Evolutionary conservation across 2,888 invertebrate genomes (phyloP), one percentile per base, ranked within the genome.

Genomic region (Magallana nippona): DNA sequence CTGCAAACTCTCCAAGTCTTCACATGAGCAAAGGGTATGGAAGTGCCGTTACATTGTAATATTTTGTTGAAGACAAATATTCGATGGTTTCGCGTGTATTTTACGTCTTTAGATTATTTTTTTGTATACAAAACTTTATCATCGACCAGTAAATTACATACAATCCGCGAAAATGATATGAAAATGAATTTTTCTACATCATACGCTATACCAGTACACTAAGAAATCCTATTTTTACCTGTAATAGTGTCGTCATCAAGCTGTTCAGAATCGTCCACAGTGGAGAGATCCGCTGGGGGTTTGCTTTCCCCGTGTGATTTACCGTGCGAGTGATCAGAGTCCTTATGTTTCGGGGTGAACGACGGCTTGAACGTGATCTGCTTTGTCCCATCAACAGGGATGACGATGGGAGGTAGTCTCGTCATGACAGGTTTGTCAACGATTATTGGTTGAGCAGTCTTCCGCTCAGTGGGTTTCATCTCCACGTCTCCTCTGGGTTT

Each of bases 181-280:
- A 44, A 44, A 8, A 44, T 44, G 44, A 0, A 44, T 44, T 44
- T 44, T 44, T 5, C 44, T 5, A 0, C 8, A 44, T 44, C 3
- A 44, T 0, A 3, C 0, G 44, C 44, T 44, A 44, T 44, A 44
- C 44, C 8, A 44, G 8, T 44, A 44, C 44, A 44, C 44, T 8
- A 44, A 44, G 44, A 3, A 44, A 8, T 44, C 8, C 10, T 44
- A 44, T 44, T 55, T 62, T 56, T 55, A 83, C 82, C 78, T 55
- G 82, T 83, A 44, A 83, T 62, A 11, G 82, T 83, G 19, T 83
- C 82, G n/a, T 79, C 79, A 79, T 78, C 60, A 1, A 83, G 79
- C n/a, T 83, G 60, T 19, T 83, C 82, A 1, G 82, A 71, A 15
- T 63, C 71, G 56, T 56, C 63, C 2, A 58, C 22, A 15, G 79